Base-by-base conservation (phyloP, 2,888 invertebrate species). In the Agelastica alni region DNA sequence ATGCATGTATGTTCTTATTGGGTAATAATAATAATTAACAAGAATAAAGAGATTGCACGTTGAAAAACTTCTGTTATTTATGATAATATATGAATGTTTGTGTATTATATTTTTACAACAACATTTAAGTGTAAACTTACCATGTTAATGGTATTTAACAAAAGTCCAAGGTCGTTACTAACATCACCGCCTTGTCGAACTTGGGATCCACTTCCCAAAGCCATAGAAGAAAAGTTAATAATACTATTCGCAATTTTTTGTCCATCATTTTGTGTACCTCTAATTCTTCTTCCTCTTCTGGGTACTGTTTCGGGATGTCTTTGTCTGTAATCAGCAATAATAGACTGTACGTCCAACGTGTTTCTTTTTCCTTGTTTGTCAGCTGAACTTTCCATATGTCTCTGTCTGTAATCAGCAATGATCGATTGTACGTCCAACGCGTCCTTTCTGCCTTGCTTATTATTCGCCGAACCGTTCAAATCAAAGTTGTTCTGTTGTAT, bases 341-440 rank as follows among this genome's bases (percentile, higher is more conserved):
- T 88, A 3, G 89, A 88, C 70, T 89, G 86, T 0, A 91, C 91
- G 72, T 92, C 90, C 54, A 90, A 84, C n/a, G 88, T 87, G 0
- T 88, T 85, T 0, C 89, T 87, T 69, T 89, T 81, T 0, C 77
- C 80, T 67, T 79, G 73, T 2, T 79, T 78, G 54, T 83, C 84
- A n/a, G n/a, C n/a, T n/a, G n/a, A n/a, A n/a, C n/a, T 78, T 61
- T 91, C 89, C 0, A 89, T 88, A 75, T 90, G 88, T 61, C 87
- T 80, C 60, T 88, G 86, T 61, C 89, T 82, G 69, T 89, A 89
- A 71, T 91, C 91, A 0, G 89, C 90, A 68, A 90, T 89, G 51
- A 91, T 88, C 3, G 89, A 88, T 70, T 89, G 86, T 0, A 91
- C 91, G 72, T 92, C 90, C 54, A 90, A 84, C n/a, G 88, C 87